Evolutionary conservation across 2,888 invertebrate genomes (phyloP), one percentile per base, ranked within the genome.

Genomic region (Perdita meconis): DNA sequence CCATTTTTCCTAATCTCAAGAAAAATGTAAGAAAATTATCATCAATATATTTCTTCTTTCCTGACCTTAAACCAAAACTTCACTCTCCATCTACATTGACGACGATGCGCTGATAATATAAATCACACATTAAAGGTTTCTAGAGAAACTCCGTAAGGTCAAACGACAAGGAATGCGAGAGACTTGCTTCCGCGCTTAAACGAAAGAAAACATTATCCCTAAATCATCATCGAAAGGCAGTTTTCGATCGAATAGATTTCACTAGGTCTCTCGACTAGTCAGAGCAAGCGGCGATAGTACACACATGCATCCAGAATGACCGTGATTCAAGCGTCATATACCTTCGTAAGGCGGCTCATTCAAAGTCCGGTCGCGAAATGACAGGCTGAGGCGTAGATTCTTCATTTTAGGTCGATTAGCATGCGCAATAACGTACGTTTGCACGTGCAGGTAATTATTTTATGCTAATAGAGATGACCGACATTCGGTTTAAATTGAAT

Each of bases 381-480:
- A 55, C 59, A 13, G 19, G 56, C 19, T 42, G 53, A 60, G 19
- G 56, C 26, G 61, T 56, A 69, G 69, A 69, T 63, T 63, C 56
- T 68, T 69, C 69, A 34, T 70, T 75, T 71, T 75, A 64, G 40
- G 51, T 56, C 42, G 63, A 16, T 40, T 40, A 51, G 60, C 36
- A 65, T 71, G 47, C 71, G 60, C 57, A 71, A 65, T 56, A 59
- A 60, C 51, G 24, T 72, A 55, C 47, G 16, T 30, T 47, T 40
- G 47, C 61, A 34, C 59, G 40, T 38, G 61, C 40, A 38, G 24
- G 19, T 64, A 63, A 68, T 73, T 77, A 65, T 60, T 77, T 77
- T 73, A 60, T 65, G 73, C 57, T 65, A 65, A 73, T 56, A 30
- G 53, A 51, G 12, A 12, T 40, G 61, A 51, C 16, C 38, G 19